These are phyloP conservation scores for Nothura maculosa DNA, from an alignment of 2,797 vertebrate species.

Conservation along the genomic window DNA sequence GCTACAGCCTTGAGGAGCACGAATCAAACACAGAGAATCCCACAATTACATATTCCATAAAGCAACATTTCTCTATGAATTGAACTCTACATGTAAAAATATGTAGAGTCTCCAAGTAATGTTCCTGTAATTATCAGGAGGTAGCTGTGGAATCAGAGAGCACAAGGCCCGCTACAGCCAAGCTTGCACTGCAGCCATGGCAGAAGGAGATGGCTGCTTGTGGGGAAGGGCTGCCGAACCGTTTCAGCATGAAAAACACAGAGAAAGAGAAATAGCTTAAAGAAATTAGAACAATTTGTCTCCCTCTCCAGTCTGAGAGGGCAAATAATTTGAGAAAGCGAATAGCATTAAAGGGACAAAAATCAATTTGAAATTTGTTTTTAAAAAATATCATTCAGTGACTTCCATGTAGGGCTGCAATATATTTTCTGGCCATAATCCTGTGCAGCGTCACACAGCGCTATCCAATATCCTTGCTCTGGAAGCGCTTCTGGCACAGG, in stretches of 20 bases:
- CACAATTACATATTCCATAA: background rate
- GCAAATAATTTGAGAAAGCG: background rate
- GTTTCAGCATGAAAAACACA: background rate
- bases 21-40: background rate
- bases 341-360: background rate
- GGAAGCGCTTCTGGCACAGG: background rate
- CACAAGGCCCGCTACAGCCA: background rate
- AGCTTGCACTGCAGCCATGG: background rate
- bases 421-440: background rate
- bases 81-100: background rate
- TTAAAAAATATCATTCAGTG: background rate
- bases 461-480: background rate
- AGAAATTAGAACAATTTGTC: background rate
- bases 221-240: background rate
- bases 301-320: background rate
- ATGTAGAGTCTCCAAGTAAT: fast-evolving
- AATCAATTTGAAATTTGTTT: background rate
- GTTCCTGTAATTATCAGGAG: background rate
- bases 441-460: background rate
- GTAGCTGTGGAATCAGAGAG: background rate
- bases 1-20: background rate
- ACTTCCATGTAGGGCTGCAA: background rate
- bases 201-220: background rate
- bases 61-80: background rate
- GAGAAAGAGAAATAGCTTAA: background rate